Conservation (phyloP, 2,888 invertebrate genomes). For the Entomobrya multifasciata region DNA sequence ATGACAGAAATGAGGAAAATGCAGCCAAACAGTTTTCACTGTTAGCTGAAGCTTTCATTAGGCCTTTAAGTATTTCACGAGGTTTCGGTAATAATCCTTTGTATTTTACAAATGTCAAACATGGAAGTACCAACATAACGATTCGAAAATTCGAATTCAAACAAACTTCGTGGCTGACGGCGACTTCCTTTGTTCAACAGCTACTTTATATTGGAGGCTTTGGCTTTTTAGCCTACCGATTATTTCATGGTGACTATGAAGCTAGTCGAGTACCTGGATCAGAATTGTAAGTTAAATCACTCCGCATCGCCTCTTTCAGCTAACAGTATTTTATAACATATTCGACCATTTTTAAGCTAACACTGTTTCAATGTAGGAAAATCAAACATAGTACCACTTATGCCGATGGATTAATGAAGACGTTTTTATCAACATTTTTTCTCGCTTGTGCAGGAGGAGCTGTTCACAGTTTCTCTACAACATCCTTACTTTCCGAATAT, state of each 20-base stretch:
- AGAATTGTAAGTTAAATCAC: neutral
- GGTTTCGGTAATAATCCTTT: conserved; percentile 52
- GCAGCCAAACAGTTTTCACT: neutral
- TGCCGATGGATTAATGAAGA: conserved; percentile 27
- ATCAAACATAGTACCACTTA: neutral
- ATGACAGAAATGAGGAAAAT: neutral
- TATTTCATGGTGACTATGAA: conserved; percentile 32
- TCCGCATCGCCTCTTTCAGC: too few relatives aligned
- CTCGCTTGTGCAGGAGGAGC: conserved; percentile 12
- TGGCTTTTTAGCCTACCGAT: neutral
- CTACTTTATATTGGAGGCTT: neutral
- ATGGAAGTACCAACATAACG: neutral
- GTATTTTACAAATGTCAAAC: neutral
- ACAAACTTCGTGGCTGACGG: conserved; percentile 2
- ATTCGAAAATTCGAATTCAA: conserved; percentile 31
- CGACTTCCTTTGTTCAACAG: neutral
- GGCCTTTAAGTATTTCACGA: conserved; percentile 23
- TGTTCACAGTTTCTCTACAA: neutral
- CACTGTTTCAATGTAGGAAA: neutral
- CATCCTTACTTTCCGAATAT: neutral
- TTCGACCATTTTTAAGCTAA: neutral
- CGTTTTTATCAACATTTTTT: conserved; percentile 29
- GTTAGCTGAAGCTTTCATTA: neutral
- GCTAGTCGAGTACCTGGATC: conserved; percentile 30
- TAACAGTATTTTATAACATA: neutral